These are phyloP conservation scores for Sinopyrophorus schimmeli DNA, from an alignment of 2,888 invertebrate genomes.

Conservation along the genomic window DNA sequence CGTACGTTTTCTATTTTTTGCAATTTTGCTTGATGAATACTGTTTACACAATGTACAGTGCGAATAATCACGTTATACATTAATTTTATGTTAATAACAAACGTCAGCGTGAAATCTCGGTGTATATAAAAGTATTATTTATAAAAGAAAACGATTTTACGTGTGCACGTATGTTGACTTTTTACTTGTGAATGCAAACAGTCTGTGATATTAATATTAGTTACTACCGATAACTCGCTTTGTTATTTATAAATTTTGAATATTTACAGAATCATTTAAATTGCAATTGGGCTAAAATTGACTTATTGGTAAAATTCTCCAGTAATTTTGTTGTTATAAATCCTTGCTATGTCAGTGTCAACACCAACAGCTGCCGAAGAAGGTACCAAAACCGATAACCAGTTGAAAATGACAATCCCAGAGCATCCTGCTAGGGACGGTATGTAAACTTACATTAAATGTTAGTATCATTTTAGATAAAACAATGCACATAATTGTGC, in stretches of 20 bases:
- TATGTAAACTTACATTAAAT: too few species aligned
- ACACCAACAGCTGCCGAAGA: slow-evolving; percentile 23
- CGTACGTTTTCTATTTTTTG: slow-evolving; percentile 43
- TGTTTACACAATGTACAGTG: slow-evolving; percentile 36
- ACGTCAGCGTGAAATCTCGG: slow-evolving; percentile 27
- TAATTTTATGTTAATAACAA: slow-evolving; percentile 31
- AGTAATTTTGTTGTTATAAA: slow-evolving; percentile 11
- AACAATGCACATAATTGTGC: too few species aligned
- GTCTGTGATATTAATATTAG: slow-evolving; percentile 64
- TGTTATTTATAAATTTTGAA: slow-evolving; percentile 32
- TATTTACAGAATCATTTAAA: slow-evolving; percentile 27
- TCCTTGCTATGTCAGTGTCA: slow-evolving; percentile 29
- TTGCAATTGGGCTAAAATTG: slow-evolving; percentile 17
- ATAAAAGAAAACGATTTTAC: slow-evolving; percentile 33
- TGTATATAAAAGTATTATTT: slow-evolving; percentile 37
- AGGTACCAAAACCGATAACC: slow-evolving; percentile 16
- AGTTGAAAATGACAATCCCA: slow-evolving; percentile 15
- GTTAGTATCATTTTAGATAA: background rate
- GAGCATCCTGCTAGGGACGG: slow-evolving; percentile 26
- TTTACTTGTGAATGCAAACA: slow-evolving; percentile 63
- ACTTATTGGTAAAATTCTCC: slow-evolving; percentile 8
- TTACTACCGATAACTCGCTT: slow-evolving; percentile 33
- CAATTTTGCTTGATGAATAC: slow-evolving; percentile 39
- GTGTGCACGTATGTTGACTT: slow-evolving; percentile 57
- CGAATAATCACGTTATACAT: slow-evolving; percentile 35